Percentiles rank a stretch among this genome's conserved stretches.
Evolutionary conservation across 2,113 vertebrate genomes (phyloP).

Genomic region (Platysteira castanea): DNA sequence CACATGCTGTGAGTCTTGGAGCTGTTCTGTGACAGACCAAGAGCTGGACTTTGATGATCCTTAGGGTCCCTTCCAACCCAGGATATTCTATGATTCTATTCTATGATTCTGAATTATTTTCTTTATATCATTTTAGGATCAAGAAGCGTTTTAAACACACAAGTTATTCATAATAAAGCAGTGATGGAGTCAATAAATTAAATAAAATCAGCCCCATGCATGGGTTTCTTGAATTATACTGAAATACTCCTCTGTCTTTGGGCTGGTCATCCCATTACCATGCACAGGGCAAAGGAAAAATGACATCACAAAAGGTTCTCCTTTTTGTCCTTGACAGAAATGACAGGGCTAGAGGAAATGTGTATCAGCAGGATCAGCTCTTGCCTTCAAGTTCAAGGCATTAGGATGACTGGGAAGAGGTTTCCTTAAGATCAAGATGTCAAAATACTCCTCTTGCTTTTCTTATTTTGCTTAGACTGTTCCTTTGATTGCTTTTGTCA

Average conservation of each 20-base stretch:
- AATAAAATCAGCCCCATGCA: background rate
- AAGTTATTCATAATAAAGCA: background rate
- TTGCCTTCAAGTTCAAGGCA: background rate
- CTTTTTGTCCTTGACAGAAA: background rate
- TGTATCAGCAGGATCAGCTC: background rate
- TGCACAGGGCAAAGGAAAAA: background rate
- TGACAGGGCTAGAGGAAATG: background rate
- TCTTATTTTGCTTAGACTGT: background rate
- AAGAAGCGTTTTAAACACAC: background rate
- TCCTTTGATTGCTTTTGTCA: background rate
- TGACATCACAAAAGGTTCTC: background rate
- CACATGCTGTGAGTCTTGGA: background rate
- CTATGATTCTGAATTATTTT: background rate
- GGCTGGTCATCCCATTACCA: background rate
- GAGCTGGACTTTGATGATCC: fast-evolving
- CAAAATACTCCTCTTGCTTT: background rate
- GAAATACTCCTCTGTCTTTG: background rate
- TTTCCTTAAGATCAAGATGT: background rate
- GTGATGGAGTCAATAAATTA: background rate
- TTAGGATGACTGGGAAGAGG: background rate
- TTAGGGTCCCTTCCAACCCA: background rate
- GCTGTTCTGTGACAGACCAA: background rate
- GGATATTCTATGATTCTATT: background rate
- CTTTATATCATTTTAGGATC: background rate
- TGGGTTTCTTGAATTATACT: background rate